Evolutionary conservation across 1,140 invertebrate species (phyloP), one percentile per base, ranked within the genome.

Genomic region (Epicauta chinensis): DNA sequence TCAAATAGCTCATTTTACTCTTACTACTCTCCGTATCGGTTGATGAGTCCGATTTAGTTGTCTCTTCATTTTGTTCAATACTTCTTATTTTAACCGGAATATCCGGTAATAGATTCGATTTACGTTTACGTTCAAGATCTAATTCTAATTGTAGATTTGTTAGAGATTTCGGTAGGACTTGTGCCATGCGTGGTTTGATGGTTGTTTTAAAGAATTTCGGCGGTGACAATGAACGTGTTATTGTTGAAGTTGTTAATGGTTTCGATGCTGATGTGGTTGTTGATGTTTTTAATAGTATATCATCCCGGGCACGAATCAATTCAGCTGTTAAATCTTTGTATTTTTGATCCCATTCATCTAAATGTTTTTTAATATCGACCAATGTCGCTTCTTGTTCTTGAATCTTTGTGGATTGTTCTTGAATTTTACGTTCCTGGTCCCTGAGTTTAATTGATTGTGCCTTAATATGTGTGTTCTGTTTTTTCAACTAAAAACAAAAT

Each of bases 291-390:
- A 51, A 41, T 7, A 59, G 31, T 32, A 64, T 57, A 45, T 76
- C 74, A 40, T 78, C 75, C 14, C 73, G 68, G 0, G 76, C 71
- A 7, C 72, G 66, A 39, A 73, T 72, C 9, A 77, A 56, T 63
- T 79, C 77, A 0, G 72, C 69, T 3, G 73, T 74, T 11, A 80
- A 55, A 58, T 77, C 75, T 5, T 69, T 71, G 37, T 77, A 73
- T 63, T 77, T 79, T 41, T 77, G 72, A 43, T 79, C 75, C 73
- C 75, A 79, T 40, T 79, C 77, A 44, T 76, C 76, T 2, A 80
- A 57, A 53, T 77, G 75, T 41, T 76, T 74, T 51, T 71, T 73
- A 60, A 80, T 68, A 16, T 79, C 77, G 0, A 71, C 70, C 12
- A 80, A 56, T 34, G 74, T 71, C 2, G 68, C 56, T 14, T 77